Evolutionary conservation across 2,113 vertebrate species (phyloP), one percentile per base, ranked within the genome.

Genomic region (Buteo buteo): DNA sequence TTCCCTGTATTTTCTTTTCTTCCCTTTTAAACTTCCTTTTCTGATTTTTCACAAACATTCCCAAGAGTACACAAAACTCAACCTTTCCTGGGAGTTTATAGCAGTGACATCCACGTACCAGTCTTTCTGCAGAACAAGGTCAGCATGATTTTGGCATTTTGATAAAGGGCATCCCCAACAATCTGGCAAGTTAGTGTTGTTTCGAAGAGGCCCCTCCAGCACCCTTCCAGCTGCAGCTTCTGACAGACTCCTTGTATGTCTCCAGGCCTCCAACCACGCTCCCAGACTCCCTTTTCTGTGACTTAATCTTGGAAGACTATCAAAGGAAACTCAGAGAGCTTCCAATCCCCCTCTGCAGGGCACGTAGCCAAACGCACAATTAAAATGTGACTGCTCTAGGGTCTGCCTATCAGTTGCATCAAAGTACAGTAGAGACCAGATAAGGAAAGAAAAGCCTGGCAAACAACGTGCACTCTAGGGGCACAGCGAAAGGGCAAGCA

Each of bases 311-410:
- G 94, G 94, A 94, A 42, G 11, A 6, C 3, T 42, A 95, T 97
- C 93, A 95, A 95, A 96, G 94, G 66, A 9, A 95, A 7, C 31
- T 52, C 96, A 58, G 77, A 91, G 52, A 78, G 77, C 91, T 82
- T 52, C 86, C 96, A 91, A 20, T 24, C 62, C 70, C 54, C 57
- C 69, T 78, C 89, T 25, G 70, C 67, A 61, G 81, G 95, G 94
- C 94, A 76, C 13, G 0, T 0, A 65, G 93, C 96, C 95, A 96
- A 90, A 65, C 3, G 20, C 80, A 89, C 80, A 69, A 72, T 93
- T 85, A 76, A 90, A 96, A 91, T 82, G 91, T n/a, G 61, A 69
- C 69, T 31, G 66, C 88, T 67, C 88, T 7, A 42, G 86, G 86
- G 80, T 36, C 90, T 93, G 94, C 86, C 95, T 86, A 40, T 45